Evolutionary conservation across 1,140 invertebrate genomes (phyloP), one percentile per base, ranked within the genome.

Genomic region (Brachionus paranguensis): DNA sequence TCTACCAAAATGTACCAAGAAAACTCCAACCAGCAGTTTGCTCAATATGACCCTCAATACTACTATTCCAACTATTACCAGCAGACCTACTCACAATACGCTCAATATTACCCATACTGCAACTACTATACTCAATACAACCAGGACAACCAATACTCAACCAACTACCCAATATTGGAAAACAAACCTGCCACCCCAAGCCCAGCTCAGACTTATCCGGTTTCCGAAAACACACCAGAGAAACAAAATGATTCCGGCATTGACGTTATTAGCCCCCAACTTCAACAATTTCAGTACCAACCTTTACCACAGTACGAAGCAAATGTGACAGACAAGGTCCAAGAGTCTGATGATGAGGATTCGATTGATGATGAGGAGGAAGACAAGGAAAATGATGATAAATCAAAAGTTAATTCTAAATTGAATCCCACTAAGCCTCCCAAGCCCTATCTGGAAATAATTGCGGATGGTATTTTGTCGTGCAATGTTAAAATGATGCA

Each of bases 371-470:
- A 76, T 50, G 72, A 74, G 27, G 70, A 76, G 29, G 45, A 76
- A n/a, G 45, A 76, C 11, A 50, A 50, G 14, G 72, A 76, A 76
- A 50, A 76, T 27, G 72, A 74, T 17, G 33, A 74, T 14, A 41
- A 33, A 74, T 1, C 41, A 24, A 76, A 76, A 33, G 27, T n/a
- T 1, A 68, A 37, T 14, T 81, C 78, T 20, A 64, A 60, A 81
- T 5, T 47, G 10, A 68, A 81, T 20, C 50, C 53, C 0, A 43
- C 53, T 7, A 84, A 84, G n/a, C 83, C 83, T 29, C 45, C 65
- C 29, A 72, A 84, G 64, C 60, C 83, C 0, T 84, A 74, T 60
- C 45, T 84, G 10, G 83, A 84, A 64, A 74, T 84, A 27, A 84
- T 84, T 74, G 70, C 83, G 8, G 83, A 84, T 55, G 83, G 64